phyloP scores from a whole-genome alignment of 2,888 invertebrate species.

The Drosophila pullipes region DNA sequence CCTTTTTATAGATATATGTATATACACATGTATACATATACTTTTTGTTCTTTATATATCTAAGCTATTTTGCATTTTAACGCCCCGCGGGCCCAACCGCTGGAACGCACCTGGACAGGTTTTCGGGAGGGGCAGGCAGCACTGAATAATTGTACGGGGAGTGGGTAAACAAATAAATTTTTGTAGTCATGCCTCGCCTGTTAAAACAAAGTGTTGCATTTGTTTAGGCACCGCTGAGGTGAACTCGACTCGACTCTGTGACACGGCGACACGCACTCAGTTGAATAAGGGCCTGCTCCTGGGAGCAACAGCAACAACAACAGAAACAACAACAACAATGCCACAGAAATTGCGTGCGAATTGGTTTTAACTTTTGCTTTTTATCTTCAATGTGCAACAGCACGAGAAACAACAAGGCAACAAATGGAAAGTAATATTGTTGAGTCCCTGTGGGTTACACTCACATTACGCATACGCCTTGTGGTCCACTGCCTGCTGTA shows the following conservation, averaged over 20 bases:
- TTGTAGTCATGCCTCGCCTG: conserved; percentile 61
- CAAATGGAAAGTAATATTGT: conserved; percentile 41
- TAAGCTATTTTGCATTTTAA: conserved; percentile 63
- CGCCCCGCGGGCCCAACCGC: conserved; percentile 64
- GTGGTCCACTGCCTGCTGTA: conserved; percentile 30
- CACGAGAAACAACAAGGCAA: conserved; percentile 53
- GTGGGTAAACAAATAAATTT: conserved; percentile 64
- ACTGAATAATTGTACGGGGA: conserved; percentile 21
- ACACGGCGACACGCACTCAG: conserved; percentile 57
- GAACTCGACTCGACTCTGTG: background rate
- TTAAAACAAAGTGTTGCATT: conserved; percentile 77
- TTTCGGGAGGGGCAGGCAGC: background rate
- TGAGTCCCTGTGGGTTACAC: conserved; percentile 59
- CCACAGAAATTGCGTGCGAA: conserved; percentile 79
- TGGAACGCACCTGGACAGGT: conserved; percentile 56
- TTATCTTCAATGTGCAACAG: conserved; percentile 75
- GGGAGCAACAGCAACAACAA: conserved; percentile 48
- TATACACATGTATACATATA: background rate
- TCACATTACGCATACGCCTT: conserved; percentile 76
- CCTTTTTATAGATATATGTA: conserved; percentile 13
- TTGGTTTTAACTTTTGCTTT: conserved; percentile 81
- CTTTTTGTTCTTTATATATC: conserved; percentile 14
- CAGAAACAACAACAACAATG: conserved; percentile 48
- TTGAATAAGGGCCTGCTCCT: conserved; percentile 4
- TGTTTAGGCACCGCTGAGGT: conserved; percentile 67